Evolutionary conservation across 1,140 invertebrate species (phyloP), one percentile per base, ranked within the genome.

Genomic region (Condylostylus longicornis): DNA sequence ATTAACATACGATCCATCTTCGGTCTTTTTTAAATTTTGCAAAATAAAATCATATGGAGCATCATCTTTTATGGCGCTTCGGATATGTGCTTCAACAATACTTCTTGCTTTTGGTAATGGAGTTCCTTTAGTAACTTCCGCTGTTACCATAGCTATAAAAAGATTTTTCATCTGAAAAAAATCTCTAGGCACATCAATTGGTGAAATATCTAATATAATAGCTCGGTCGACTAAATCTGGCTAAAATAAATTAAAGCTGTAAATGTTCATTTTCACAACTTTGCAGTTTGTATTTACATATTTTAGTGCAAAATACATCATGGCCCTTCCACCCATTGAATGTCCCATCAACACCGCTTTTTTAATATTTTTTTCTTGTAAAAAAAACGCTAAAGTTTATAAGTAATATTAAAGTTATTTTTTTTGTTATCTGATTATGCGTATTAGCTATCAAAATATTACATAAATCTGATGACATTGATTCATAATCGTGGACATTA

Each of bases 241-340:
- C 79, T 84, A 58, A 54, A 71, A 67, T 38, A 19, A 13, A 29
- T 35, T 12, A 15, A 10, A 31, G 12, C 19, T 22, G 31, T n/a
- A n/a, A n/a, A n/a, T n/a, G n/a, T n/a, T n/a, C n/a, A n/a, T n/a
- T n/a, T n/a, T n/a, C n/a, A n/a, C 8, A 5, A 32, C 14, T 22
- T 32, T 17, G 29, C 18, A 3, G 2, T 4, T 34, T 33, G 18
- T 35, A 46, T 60, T 56, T 53, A 68, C 67, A 62, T 79, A 67
- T 48, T 62, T 67, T 12, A 91, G 57, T 23, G 86, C 77, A 18
- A 80, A 65, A 18, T 68, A 67, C 86, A 94, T 93, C 30, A 77
- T 75, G 2, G 78, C 66, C 37, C 83, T 74, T 12, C 87, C 90
- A 13, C 89, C 89, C 82, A 94, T 90, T 40, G 85, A 87, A 50